Conservation (phyloP, 2,797 vertebrate species). For the Eulemur coronatus region DNA sequence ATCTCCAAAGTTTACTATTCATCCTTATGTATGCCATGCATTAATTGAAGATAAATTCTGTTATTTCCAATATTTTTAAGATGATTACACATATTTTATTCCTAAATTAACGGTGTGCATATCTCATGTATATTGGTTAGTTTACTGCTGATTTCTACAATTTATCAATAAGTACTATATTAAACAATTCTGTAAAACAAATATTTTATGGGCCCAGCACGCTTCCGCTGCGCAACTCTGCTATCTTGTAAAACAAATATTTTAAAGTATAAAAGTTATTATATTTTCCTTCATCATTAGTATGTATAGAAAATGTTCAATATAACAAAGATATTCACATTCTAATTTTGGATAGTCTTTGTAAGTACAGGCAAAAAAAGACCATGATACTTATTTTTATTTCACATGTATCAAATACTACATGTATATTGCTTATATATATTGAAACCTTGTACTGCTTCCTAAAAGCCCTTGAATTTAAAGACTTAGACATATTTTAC, state of each 20-base stretch:
- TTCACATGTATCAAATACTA: not conserved
- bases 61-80: not conserved
- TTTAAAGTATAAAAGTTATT: not conserved
- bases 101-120: not conserved
- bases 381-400: not conserved
- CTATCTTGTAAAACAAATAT: not conserved
- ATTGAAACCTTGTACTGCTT: not conserved
- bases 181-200: not conserved
- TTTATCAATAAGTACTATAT: not conserved
- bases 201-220: too few relatives aligned
- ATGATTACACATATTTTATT: not conserved
- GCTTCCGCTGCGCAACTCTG: too few relatives aligned
- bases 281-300: not conserved
- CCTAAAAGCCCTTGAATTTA: not conserved
- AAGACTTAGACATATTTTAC: not conserved
- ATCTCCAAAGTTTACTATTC: not conserved
- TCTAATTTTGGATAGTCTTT: not conserved
- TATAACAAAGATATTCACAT: not conserved
- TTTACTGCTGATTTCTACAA: not conserved
- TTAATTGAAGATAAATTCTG: not conserved
- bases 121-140: not conserved
- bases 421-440: not conserved
- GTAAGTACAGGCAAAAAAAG: not conserved
- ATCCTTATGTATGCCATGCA: not conserved
- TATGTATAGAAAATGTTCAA: not conserved